phyloP scores from a whole-genome alignment of 2,888 invertebrate genomes.

The Furcula furcula region DNA sequence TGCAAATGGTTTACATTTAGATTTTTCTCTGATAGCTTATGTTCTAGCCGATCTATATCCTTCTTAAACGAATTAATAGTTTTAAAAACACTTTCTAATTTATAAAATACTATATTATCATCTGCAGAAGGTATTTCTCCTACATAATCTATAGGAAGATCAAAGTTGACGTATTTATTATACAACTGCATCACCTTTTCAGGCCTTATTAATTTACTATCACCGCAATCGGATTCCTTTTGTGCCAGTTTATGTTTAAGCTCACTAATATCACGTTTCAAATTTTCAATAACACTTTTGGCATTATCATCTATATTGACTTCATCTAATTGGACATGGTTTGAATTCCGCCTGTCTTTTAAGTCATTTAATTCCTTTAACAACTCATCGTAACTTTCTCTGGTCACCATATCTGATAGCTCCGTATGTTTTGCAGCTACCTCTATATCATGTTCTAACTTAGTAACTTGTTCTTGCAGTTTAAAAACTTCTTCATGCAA shows the following conservation, averaged over 20 bases:
- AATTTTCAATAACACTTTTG: constrained; percentile 72
- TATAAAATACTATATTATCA: constrained; percentile 60
- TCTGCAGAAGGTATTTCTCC: constrained; percentile 67
- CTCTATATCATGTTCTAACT: constrained; percentile 72
- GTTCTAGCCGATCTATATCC: constrained; percentile 81
- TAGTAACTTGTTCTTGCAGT: constrained; percentile 71
- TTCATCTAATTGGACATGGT: constrained; percentile 61
- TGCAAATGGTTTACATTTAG: constrained; percentile 75
- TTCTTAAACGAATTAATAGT: constrained; percentile 80
- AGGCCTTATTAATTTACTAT: constrained; percentile 52
- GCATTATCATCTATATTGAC: constrained; percentile 75
- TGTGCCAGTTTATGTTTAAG: constrained; percentile 60
- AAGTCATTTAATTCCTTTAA: constrained; percentile 58
- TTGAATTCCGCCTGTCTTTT: constrained; percentile 52
- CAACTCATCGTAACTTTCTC: constrained; percentile 59
- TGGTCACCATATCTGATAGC: constrained; percentile 53
- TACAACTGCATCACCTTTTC: constrained; percentile 69
- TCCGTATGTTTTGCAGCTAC: constrained; percentile 49
- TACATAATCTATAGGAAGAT: constrained; percentile 70
- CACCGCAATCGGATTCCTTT: constrained; percentile 41
- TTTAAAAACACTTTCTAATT: constrained; percentile 80
- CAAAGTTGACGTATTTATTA: constrained; percentile 73
- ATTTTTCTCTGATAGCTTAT: constrained; percentile 80
- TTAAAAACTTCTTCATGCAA: constrained; percentile 76
- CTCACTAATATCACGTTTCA: constrained; percentile 71